Conservation (phyloP, 2,888 invertebrate genomes). For the Temnothorax unifasciatus region DNA sequence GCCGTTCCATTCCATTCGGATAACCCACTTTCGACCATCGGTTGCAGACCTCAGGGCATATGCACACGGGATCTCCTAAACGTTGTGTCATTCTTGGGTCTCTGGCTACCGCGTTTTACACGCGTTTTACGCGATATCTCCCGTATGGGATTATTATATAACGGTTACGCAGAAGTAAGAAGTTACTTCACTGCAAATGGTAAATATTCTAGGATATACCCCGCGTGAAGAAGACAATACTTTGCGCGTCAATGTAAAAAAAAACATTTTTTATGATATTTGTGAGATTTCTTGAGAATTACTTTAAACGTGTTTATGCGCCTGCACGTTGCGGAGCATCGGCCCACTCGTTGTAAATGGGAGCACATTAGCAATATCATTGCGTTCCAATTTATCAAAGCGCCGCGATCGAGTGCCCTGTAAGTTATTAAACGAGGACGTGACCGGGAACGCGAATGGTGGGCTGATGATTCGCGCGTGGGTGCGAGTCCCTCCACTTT, state of each 20-base stretch:
- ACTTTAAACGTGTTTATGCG: not conserved
- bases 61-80: slow-evolving; percentile 62
- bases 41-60: slow-evolving; percentile 56
- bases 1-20: slow-evolving; percentile 70
- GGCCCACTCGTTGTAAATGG: not conserved
- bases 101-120: not conserved
- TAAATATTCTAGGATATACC: not conserved
- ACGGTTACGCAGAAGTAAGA: not conserved
- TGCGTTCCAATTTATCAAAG: slow-evolving; percentile 15
- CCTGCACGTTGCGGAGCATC: not conserved
- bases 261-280: not conserved
- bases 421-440: slow-evolving; percentile 35
- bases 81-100: slow-evolving; percentile 65
- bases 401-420: slow-evolving; percentile 13
- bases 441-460: slow-evolving; percentile 11
- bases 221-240: not conserved
- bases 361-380: slow-evolving; percentile 24
- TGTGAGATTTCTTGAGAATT: not conserved
- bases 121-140: not conserved
- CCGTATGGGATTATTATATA: slow-evolving; percentile 2
- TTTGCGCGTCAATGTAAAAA: not conserved
- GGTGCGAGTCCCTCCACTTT: slow-evolving; percentile 36
- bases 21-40: slow-evolving; percentile 76
- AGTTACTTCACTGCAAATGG: not conserved
- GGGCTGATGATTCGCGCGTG: slow-evolving; percentile 36